These are phyloP conservation scores for Neodon shergylaensis DNA, from an alignment of 2,113 vertebrate species.

Conservation along the genomic window DNA sequence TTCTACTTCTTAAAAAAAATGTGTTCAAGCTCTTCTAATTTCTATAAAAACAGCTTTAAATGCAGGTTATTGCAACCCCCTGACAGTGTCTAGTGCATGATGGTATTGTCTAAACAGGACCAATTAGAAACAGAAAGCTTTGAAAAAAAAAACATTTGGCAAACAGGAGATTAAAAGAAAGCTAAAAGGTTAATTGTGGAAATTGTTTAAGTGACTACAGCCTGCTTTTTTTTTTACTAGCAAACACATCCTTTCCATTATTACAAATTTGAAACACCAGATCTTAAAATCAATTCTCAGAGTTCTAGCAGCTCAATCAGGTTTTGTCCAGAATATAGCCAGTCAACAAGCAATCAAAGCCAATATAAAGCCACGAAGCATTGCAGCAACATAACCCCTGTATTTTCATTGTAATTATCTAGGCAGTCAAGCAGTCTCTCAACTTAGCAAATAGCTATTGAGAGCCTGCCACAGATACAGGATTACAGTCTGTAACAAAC, in stretches of 20 bases:
- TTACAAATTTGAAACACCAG: neutral
- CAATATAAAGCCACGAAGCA: constrained; percentile 4
- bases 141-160: neutral
- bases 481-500: neutral
- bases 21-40: neutral
- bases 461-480: neutral
- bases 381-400: neutral
- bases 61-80: neutral
- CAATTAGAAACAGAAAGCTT: neutral
- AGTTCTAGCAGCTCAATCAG: neutral
- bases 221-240: constrained; percentile 9
- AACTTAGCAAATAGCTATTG: constrained; percentile 12
- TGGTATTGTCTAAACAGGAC: neutral
- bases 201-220: neutral
- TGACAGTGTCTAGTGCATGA: neutral
- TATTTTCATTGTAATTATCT: constrained; percentile 21
- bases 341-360: neutral
- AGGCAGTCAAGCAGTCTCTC: neutral
- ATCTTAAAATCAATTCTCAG: constrained; percentile 34
- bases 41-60: constrained; percentile 26
- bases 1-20: neutral
- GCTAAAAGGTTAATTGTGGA: neutral
- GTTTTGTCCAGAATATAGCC: neutral
- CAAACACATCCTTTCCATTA: neutral
- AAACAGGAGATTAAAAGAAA: neutral